Conservation (phyloP, 2,888 invertebrate genomes). For the Uloborus plumipes region DNA sequence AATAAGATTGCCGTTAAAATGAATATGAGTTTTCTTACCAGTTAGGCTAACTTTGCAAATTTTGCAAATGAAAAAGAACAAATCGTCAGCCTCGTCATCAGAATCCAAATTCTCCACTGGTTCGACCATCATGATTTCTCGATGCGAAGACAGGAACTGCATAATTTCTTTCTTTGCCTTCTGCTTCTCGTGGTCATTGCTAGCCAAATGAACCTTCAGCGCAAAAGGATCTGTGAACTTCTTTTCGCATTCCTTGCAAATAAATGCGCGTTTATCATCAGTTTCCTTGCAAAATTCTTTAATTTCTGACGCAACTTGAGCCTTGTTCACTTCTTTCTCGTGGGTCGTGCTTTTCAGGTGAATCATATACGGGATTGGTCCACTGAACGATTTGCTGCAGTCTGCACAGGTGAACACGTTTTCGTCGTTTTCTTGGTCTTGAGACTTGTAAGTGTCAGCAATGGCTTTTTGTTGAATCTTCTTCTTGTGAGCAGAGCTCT, state of each 20-base stretch:
- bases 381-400: conserved; percentile 39
- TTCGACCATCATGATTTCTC: conserved; percentile 30
- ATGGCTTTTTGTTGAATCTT: conserved; percentile 5
- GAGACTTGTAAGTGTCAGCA: too few relatives aligned
- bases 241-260: conserved; percentile 48
- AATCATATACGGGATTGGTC: conserved; percentile 23
- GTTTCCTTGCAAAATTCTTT: conserved; percentile 15
- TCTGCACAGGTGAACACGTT: conserved; percentile 16
- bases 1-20: too few relatives aligned
- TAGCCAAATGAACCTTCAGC: conserved; percentile 31
- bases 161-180: conserved; percentile 17
- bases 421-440: conserved; percentile 1
- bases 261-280: not conserved
- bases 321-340: conserved; percentile 2
- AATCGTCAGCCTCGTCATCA: conserved; percentile 14
- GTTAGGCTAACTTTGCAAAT: conserved; percentile 32
- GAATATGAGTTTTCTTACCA: too few relatives aligned
- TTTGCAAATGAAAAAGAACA: conserved; percentile 35
- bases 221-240: conserved; percentile 24
- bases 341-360: conserved; percentile 34
- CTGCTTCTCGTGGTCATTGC: conserved; percentile 38
- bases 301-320: conserved; percentile 15
- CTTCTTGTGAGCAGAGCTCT: not conserved
- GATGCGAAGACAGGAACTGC: conserved; percentile 12
- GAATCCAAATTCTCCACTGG: not conserved